These are phyloP conservation scores for Venusia cambrica DNA, from an alignment of 2,888 invertebrate species.

Conservation along the genomic window DNA sequence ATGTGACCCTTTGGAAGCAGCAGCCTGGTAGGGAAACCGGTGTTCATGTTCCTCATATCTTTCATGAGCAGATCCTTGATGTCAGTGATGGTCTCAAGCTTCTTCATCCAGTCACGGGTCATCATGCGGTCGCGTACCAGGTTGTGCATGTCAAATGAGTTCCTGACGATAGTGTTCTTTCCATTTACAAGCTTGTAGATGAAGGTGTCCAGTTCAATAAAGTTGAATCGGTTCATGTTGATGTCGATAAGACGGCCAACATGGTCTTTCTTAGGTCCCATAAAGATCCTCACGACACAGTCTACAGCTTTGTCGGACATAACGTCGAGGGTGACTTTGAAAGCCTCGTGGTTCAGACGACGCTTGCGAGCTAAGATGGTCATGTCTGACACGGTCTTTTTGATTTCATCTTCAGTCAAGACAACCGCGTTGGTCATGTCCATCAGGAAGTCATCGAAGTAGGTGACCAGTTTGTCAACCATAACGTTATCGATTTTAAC, in stretches of 20 bases:
- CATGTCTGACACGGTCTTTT: constrained; percentile 70
- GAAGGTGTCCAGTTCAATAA: constrained; percentile 84
- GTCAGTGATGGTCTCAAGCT: constrained; percentile 78
- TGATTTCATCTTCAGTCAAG: constrained; percentile 67
- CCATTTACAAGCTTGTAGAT: constrained; percentile 82
- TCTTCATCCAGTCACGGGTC: constrained; percentile 83
- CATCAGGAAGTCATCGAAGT: constrained; percentile 84
- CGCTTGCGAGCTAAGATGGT: constrained; percentile 79
- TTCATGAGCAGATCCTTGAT: constrained; percentile 52
- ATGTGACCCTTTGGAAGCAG: constrained; percentile 86
- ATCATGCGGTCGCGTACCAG: constrained; percentile 84
- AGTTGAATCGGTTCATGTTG: constrained; percentile 81
- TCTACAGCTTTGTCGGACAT: constrained; percentile 79
- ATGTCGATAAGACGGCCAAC: constrained; percentile 79
- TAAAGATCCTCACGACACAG: constrained; percentile 83
- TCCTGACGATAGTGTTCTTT: constrained; percentile 82
- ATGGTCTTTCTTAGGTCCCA: constrained; percentile 86
- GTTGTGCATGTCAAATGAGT: constrained; percentile 84
- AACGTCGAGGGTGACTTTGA: constrained; percentile 79
- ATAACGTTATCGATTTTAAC: constrained; percentile 83
- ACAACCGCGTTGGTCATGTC: constrained; percentile 83
- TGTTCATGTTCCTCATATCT: constrained; percentile 73
- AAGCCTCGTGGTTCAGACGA: constrained; percentile 84
- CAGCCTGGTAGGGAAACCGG: constrained; percentile 86
- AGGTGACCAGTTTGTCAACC: constrained; percentile 84